Percentiles rank a stretch among this genome's conserved stretches.
These are phyloP conservation scores for Enteromius thamalakanensis DNA, from an alignment of 2,797 vertebrate species.

Conservation along the genomic window DNA sequence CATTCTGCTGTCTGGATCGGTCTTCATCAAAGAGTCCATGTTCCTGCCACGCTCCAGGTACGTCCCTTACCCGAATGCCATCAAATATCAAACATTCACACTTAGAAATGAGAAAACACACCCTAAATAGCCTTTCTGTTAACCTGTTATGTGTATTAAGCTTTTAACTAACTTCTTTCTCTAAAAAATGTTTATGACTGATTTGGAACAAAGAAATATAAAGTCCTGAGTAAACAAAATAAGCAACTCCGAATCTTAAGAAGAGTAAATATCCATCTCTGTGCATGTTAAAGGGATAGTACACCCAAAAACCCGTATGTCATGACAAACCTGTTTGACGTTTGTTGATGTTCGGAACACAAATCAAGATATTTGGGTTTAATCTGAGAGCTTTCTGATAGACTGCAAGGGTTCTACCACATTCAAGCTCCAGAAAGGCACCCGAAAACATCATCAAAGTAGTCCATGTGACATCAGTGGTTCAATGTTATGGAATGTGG, in stretches of 20 bases:
- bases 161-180: neutral
- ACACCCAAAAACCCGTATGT: too few relatives aligned
- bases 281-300: neutral
- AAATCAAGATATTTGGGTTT: too few relatives aligned
- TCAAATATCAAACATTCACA: neutral
- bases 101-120: neutral
- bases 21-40: slow-evolving; percentile 99
- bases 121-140: neutral
- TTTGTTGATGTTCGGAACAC: too few relatives aligned
- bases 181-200: neutral
- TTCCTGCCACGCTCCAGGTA: slow-evolving; percentile 99
- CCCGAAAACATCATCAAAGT: too few relatives aligned
- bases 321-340: too few relatives aligned
- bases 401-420: too few relatives aligned
- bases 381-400: too few relatives aligned
- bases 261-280: neutral
- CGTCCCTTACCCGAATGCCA: slow-evolving; percentile 24
- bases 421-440: too few relatives aligned
- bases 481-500: too few relatives aligned
- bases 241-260: neutral
- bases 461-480: too few relatives aligned
- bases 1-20: slow-evolving; percentile 96
- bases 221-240: neutral
- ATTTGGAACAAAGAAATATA: neutral
- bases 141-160: neutral